Evolutionary conservation across 2,888 invertebrate genomes (phyloP).

Genomic region (Phymatocera aterrima): DNA sequence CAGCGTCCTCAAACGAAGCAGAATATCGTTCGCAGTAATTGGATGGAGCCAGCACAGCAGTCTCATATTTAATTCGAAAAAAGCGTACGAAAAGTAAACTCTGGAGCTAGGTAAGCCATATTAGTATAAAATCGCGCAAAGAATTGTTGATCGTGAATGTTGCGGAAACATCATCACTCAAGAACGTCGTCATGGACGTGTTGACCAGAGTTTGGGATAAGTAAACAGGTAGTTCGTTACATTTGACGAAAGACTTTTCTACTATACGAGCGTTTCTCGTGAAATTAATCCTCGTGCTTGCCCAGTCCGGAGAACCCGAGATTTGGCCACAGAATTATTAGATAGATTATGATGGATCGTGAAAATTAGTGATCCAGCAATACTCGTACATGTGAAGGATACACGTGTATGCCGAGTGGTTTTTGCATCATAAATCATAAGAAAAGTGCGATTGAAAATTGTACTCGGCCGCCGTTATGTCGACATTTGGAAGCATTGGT

Average conservation of each 20-base stretch:
- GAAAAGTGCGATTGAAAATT: background rate
- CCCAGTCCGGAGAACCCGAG: background rate
- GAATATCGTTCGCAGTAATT: constrained; percentile 28
- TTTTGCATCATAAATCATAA: background rate
- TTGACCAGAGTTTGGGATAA: background rate
- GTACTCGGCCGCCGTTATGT: background rate
- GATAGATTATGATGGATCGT: background rate
- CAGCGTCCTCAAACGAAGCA: no score
- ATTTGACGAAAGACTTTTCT: background rate
- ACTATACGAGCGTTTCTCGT: background rate
- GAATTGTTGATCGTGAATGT: constrained; percentile 7
- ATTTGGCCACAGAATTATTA: background rate
- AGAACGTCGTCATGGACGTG: background rate
- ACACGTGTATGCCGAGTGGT: background rate
- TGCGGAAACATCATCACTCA: background rate
- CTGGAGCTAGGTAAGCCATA: background rate
- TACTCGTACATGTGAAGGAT: background rate
- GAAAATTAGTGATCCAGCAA: background rate
- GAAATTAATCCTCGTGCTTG: background rate
- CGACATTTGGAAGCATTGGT: background rate
- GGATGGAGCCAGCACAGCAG: background rate
- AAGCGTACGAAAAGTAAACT: background rate
- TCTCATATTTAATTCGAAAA: background rate
- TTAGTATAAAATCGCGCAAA: background rate
- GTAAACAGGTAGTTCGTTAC: constrained; percentile 5